Conservation (phyloP, 2,797 vertebrate genomes). For the Tolypeutes matacus region DNA sequence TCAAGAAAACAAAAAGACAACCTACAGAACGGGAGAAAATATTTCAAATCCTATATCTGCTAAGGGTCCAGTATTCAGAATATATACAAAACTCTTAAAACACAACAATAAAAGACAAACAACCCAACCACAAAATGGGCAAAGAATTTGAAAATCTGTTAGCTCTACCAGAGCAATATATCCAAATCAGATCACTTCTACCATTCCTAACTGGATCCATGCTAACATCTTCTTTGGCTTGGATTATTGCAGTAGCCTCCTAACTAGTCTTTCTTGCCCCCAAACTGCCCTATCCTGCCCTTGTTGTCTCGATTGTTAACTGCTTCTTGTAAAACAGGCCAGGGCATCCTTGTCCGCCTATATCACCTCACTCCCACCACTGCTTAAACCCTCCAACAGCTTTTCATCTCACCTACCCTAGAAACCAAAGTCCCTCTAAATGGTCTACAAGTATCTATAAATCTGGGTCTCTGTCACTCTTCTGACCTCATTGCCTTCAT, state of each 20-base stretch:
- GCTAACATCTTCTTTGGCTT: background rate
- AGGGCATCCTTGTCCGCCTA: too few species aligned
- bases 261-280: background rate
- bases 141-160: background rate
- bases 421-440: background rate
- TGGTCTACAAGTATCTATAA: background rate
- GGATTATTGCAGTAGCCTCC: too few species aligned
- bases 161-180: background rate
- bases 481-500: too few species aligned
- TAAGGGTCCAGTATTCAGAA: background rate
- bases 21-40: background rate
- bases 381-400: background rate
- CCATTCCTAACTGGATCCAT: background rate
- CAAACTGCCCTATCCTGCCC: background rate
- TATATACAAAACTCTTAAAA: background rate
- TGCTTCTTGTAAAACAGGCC: background rate
- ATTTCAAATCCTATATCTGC: background rate
- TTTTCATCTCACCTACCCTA: background rate
- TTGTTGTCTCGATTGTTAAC: background rate
- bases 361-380: too few species aligned
- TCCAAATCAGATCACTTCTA: background rate
- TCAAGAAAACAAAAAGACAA: too few species aligned
- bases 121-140: background rate
- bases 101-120: background rate
- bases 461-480: background rate